These are phyloP conservation scores for Drosophila paranaensis DNA, from an alignment of 2,888 invertebrate species.

Conservation along the genomic window DNA sequence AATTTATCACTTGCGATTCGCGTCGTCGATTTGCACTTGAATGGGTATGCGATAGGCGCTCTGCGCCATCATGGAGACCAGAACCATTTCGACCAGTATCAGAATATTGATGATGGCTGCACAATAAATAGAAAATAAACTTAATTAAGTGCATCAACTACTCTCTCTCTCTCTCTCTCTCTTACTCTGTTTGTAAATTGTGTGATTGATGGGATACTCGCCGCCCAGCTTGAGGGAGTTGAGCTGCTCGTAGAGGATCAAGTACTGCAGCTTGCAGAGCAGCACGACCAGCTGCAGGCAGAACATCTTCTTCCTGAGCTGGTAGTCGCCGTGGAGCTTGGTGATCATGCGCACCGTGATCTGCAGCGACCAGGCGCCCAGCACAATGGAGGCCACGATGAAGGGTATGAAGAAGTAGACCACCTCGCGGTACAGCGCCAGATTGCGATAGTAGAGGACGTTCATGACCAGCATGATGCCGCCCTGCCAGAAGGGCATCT, in stretches of 20 bases:
- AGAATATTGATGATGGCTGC: constrained; percentile 82
- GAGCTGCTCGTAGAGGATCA: constrained; percentile 79
- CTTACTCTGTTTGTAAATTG: constrained; percentile 83
- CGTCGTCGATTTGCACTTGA: constrained; percentile 66
- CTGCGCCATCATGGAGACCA: constrained; percentile 82
- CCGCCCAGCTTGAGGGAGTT: constrained; percentile 74
- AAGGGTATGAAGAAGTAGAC: constrained; percentile 83
- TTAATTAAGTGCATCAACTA: background rate
- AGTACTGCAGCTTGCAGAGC: constrained; percentile 82
- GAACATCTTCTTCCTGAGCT: constrained; percentile 82
- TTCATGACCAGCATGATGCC: constrained; percentile 82
- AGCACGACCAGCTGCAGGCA: constrained; percentile 82
- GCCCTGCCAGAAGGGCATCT: constrained; percentile 83
- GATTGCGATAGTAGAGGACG: constrained; percentile 77
- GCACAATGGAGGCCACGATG: constrained; percentile 80
- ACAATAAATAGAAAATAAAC: background rate
- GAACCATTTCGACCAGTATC: constrained; percentile 82
- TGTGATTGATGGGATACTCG: constrained; percentile 82
- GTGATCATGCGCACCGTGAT: constrained; percentile 81
- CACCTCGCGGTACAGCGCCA: constrained; percentile 70
- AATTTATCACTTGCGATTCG: constrained; percentile 29
- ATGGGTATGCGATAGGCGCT: constrained; percentile 81
- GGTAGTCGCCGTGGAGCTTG: constrained; percentile 77
- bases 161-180: background rate
- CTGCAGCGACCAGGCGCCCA: constrained; percentile 83